Conservation (phyloP, 2,888 invertebrate genomes). For the Hirtodrosophila histrioides region DNA sequence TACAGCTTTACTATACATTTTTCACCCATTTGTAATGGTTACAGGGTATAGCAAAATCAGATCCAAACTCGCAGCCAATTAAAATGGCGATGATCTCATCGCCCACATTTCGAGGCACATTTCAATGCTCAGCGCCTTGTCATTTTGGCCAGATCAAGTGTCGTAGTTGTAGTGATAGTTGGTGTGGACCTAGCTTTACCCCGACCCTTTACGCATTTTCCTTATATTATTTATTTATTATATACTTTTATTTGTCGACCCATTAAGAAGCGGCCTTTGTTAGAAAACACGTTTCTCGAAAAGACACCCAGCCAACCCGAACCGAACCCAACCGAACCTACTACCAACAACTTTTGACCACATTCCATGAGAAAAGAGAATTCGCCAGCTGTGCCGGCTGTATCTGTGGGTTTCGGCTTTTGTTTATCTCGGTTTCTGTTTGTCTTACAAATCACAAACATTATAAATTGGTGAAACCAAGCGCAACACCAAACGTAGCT, state of each 20-base stretch:
- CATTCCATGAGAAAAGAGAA: slow-evolving; percentile 69
- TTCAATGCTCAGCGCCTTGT: slow-evolving; percentile 45
- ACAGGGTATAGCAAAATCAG: slow-evolving; percentile 12
- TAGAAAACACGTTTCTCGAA: slow-evolving; percentile 69
- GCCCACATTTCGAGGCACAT: slow-evolving; percentile 66
- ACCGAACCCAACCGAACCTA: slow-evolving; percentile 3
- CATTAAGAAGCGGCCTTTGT: slow-evolving; percentile 70
- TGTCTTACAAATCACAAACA: slow-evolving; percentile 77
- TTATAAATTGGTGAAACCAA: slow-evolving; percentile 71
- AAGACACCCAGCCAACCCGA: slow-evolving; percentile 15
- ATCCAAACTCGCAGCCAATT: slow-evolving; percentile 66
- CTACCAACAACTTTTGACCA: slow-evolving; percentile 25
- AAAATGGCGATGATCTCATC: slow-evolving; percentile 78
- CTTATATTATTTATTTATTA: slow-evolving; percentile 78
- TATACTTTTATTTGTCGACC: slow-evolving; percentile 72
- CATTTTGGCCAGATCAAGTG: slow-evolving; percentile 63
- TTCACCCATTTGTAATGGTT: background rate
- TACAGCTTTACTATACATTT: too few species aligned
- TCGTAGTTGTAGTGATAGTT: slow-evolving; percentile 23
- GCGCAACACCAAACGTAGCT: slow-evolving; percentile 12
- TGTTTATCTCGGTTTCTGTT: slow-evolving; percentile 44
- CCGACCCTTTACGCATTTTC: slow-evolving; percentile 75
- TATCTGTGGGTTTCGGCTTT: slow-evolving; percentile 28
- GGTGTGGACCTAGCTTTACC: slow-evolving; percentile 18
- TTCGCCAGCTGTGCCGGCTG: slow-evolving; percentile 60